These are phyloP conservation scores for Labeo rohita DNA, from an alignment of 2,113 vertebrate genomes.

Conservation along the genomic window DNA sequence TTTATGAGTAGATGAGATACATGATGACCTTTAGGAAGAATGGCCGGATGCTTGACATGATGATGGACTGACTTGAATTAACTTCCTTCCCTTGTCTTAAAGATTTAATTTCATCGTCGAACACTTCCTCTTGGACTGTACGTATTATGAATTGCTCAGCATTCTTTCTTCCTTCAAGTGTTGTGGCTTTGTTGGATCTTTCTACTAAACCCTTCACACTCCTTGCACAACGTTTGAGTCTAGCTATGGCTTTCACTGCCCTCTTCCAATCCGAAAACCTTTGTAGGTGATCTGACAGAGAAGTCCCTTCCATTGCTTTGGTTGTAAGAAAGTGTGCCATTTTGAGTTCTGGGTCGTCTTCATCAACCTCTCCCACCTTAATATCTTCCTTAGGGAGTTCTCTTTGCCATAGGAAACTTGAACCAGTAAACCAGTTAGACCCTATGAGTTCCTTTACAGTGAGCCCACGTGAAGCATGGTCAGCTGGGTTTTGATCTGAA, in stretches of 20 bases:
- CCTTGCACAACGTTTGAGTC: constrained; percentile 16
- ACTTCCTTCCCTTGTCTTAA: constrained; percentile 6
- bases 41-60: constrained; percentile 20
- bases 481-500: too few species aligned
- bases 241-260: constrained; percentile 22
- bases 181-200: not conserved
- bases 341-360: not conserved
- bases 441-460: too few species aligned
- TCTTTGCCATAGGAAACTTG: not conserved
- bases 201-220: not conserved
- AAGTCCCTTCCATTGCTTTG: not conserved
- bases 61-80: not conserved
- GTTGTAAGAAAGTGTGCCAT: not conserved
- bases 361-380: too few species aligned
- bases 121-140: not conserved
- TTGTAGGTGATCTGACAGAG: not conserved
- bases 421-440: not conserved
- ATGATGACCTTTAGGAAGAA: constrained; percentile 11
- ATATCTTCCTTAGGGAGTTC: too few species aligned
- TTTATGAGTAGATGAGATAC: too few species aligned
- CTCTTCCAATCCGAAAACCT: not conserved
- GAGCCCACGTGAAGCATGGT: too few species aligned
- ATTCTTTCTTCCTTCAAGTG: not conserved
- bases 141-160: constrained; percentile 13
- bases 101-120: constrained; percentile 11